phyloP scores from a whole-genome alignment of 1,140 invertebrate genomes.

The Eriocheir sinensis region DNA sequence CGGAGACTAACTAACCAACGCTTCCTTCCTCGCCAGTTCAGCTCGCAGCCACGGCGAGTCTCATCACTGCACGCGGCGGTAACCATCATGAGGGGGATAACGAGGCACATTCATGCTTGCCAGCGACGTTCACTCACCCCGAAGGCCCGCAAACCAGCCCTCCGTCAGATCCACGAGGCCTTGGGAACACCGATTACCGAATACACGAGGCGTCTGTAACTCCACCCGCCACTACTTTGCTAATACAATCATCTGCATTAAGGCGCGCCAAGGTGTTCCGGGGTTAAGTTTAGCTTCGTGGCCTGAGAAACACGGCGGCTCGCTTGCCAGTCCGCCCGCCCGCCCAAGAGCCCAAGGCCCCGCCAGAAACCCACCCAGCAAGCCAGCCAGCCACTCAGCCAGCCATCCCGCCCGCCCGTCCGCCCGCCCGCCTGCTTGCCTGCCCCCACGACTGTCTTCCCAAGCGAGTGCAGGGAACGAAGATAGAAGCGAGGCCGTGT shows the following conservation, averaged over 20 bases:
- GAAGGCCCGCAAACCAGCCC: neutral
- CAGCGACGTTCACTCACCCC: neutral
- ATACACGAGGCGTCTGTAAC: neutral
- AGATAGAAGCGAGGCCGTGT: neutral
- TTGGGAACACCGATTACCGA: neutral
- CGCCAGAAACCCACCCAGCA: too few species aligned
- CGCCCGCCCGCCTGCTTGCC: too few species aligned
- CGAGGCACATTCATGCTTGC: neutral
- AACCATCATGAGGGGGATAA: neutral
- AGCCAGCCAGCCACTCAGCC: too few species aligned
- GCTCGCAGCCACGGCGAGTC: neutral
- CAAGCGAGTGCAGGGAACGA: neutral
- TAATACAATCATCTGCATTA: constrained; percentile 59
- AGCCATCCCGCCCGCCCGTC: too few species aligned
- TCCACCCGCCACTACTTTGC: neutral
- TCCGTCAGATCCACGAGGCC: neutral
- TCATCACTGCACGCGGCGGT: neutral
- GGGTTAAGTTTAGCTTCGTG: neutral
- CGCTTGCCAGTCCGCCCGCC: too few species aligned
- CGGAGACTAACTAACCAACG: neutral
- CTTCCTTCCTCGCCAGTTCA: constrained; percentile 23
- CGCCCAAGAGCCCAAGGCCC: too few species aligned
- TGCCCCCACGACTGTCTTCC: neutral
- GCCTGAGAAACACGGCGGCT: neutral
- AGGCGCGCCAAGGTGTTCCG: neutral